Evolutionary conservation across 2,113 vertebrate genomes (phyloP).

Genomic region (Lepidiolamprologus cunningtoni): DNA sequence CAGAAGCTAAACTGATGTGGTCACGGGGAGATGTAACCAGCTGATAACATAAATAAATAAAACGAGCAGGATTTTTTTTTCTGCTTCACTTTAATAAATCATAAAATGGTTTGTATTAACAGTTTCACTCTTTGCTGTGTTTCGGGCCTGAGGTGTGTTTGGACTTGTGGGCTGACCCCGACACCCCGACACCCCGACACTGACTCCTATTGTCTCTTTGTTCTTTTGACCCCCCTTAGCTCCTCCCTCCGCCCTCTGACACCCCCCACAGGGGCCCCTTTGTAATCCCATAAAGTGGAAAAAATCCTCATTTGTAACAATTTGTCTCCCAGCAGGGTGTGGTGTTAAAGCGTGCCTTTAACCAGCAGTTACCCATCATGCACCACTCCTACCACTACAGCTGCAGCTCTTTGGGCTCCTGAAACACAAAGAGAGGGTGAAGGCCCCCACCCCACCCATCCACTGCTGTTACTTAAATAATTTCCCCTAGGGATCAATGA

Average conservation of each 20-base stretch:
- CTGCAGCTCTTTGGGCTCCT: neutral
- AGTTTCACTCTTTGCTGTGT: neutral
- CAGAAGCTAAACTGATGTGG: neutral
- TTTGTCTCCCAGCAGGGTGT: neutral
- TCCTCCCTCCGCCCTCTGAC: neutral
- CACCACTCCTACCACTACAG: neutral
- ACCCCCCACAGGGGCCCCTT: neutral
- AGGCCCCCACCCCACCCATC: neutral
- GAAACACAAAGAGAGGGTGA: neutral
- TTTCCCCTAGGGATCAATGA: neutral
- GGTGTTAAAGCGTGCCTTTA: neutral
- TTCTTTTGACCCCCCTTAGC: neutral
- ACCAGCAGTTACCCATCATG: neutral
- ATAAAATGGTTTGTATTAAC: neutral
- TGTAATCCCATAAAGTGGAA: neutral
- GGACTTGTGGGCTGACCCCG: neutral
- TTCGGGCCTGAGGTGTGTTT: neutral
- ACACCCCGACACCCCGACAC: neutral
- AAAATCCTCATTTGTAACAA: neutral
- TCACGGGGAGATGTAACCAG: neutral
- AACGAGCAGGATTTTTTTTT: neutral
- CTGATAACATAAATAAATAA: neutral
- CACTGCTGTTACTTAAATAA: neutral
- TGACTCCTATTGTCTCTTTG: neutral
- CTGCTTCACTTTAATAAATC: neutral